A percentile compares a stretch with the other conserved stretches of the same genome.
Conservation (phyloP, 2,888 invertebrate genomes). For the Sisyra terminalis region DNA sequence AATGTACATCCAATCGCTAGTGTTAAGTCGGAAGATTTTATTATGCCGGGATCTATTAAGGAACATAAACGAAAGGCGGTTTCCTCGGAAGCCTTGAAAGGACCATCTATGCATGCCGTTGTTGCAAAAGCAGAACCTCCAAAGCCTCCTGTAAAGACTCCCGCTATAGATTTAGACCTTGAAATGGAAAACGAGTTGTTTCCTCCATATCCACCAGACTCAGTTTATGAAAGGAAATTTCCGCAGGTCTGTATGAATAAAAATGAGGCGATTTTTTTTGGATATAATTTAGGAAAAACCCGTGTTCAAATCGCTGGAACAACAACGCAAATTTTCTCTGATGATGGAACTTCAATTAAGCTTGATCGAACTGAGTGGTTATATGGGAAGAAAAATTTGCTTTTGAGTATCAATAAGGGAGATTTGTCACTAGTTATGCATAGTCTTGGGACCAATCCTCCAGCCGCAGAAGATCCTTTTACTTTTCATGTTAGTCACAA, state of each 20-base stretch:
- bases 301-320: conserved; percentile 17
- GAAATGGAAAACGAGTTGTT: not conserved
- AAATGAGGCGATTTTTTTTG: conserved; percentile 14
- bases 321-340: conserved; percentile 15
- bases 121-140: not conserved
- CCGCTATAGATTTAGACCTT: not conserved
- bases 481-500: conserved; percentile 19
- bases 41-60: conserved; percentile 19
- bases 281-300: conserved; percentile 19
- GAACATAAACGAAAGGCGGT: conserved; percentile 9
- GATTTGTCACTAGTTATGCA: conserved; percentile 16
- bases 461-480: conserved; percentile 7
- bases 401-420: conserved; percentile 14
- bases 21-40: conserved; percentile 16
- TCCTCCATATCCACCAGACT: conserved; percentile 3
- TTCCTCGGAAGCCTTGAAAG: too few relatives aligned
- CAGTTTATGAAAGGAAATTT: conserved; percentile 1
- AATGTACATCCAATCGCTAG: not conserved
- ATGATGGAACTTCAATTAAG: conserved; percentile 17
- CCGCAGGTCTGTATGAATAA: too few relatives aligned
- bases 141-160: conserved; percentile 2
- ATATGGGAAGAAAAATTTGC: conserved; percentile 13
- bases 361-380: conserved; percentile 18
- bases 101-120: not conserved
- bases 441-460: conserved; percentile 7